Evolutionary conservation across 2,797 vertebrate species (phyloP).

Genomic region (Pristis pectinata): DNA sequence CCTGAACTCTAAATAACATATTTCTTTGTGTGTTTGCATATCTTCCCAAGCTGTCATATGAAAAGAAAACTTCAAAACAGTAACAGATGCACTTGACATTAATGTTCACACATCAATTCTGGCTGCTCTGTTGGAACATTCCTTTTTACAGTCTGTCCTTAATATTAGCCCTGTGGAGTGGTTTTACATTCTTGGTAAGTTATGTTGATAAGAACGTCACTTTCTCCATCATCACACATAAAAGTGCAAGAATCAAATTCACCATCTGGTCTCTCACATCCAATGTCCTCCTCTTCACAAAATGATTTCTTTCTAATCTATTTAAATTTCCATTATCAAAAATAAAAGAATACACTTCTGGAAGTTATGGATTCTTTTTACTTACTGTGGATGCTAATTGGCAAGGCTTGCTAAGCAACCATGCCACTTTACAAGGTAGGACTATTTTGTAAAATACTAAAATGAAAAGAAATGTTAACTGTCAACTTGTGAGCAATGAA

Average conservation of each 20-base stretch:
- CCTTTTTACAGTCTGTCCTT: background rate
- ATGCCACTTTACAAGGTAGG: background rate
- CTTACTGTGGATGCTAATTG: background rate
- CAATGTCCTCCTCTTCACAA: background rate
- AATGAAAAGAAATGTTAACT: background rate
- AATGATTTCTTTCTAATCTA: background rate
- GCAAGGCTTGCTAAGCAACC: background rate
- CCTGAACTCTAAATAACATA: background rate
- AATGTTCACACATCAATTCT: background rate
- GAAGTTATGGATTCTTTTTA: background rate
- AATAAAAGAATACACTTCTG: background rate
- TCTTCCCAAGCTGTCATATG: background rate
- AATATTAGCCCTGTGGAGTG: background rate
- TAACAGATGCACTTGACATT: constrained; percentile 6
- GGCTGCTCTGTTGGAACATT: background rate
- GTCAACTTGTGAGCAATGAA: background rate
- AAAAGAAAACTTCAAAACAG: background rate
- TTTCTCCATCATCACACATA: background rate
- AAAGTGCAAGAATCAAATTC: background rate
- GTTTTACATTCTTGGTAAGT: background rate
- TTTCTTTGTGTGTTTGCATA: background rate
- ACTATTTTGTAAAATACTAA: background rate
- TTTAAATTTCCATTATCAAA: background rate
- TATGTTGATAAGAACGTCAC: background rate
- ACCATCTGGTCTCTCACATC: background rate